Evolutionary conservation across 2,113 vertebrate genomes (phyloP), one percentile per base, ranked within the genome.

Genomic region (Cyprinodon brontotheroides): DNA sequence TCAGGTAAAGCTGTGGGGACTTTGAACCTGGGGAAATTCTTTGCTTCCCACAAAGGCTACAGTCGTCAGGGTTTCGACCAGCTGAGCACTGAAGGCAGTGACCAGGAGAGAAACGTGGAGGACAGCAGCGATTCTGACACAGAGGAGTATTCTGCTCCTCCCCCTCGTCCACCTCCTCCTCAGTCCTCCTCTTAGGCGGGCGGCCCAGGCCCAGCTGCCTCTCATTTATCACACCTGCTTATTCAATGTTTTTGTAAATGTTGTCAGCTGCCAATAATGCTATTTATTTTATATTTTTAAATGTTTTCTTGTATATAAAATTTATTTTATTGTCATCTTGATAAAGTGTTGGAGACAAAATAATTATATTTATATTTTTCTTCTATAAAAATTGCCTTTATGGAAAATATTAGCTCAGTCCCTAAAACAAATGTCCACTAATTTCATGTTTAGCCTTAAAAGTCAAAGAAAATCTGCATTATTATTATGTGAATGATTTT

Each of bases 1-100:
- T 8, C 83, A 99, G 98, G 97, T 65, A 98, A 97, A 88, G 95
- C 95, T 0, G 84, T 94, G 0, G 94, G 96, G 76, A 93, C 96
- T 60, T 92, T 99, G 77, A 99, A 99, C 81, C 94, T 99, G 43
- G 98, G 98, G 11, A 98, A 97, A 87, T 99, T 99, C 94, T 98
- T 99, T 63, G 96, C 96, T 0, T 95, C 95, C 64, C 96, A 94
- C 57, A 95, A 97, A 84, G 95, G 97, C 78, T 99, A 99, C 90
- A 99, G 95, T 69, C 94, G 96, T 0, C 97, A 98, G 89, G 97
- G 97, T 22, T 99, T 99, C 62, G 97, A 99, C 92, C 96, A 97
- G 63, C 94, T 99, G 60, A 99, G 96, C 82, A 98, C 97, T 0
- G 98, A 99, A 85, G 97, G 96, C 63, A 99, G 98, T 3, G 98